Base-by-base conservation (phyloP, 2,888 invertebrate species). In the Zygothrica quintamaculata region DNA sequence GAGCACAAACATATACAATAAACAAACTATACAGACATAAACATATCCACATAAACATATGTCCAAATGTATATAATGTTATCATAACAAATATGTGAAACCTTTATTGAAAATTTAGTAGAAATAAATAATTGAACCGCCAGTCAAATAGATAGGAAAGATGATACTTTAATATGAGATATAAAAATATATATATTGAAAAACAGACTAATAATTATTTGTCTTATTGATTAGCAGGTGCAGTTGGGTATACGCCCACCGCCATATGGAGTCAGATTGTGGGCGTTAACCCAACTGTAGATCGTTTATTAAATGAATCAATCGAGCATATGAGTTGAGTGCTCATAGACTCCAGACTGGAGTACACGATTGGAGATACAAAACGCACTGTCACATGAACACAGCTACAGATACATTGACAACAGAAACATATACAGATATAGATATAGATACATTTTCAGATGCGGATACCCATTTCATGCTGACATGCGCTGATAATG, bases 401-500 rank as follows among this genome's bases (percentile, higher is more conserved):
- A 47, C 37, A 44, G 36, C 12, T 39, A 50, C 12, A 36, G 31
- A 36, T 4, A 29, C 18, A 43, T n/a, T n/a, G n/a, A 18, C 25
- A 4, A 16, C 31, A 12, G 18, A 8, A 4, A 15, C 33, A 39
- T 18, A 6, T 25, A 31, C 18, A 18, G 34, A 43, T 44, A 39
- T 34, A 37, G 37, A 26, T 47, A 50, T 61, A 43, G 22, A 31
- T 26, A 13, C 3, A 39, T 9, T 29, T 29, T 5, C 9, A 47
- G 12, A 39, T 65, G 48, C 53, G 52, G 43, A 72, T 55, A 59
- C n/a, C n/a, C 59, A 59, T 59, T 59, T 51, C 42, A 59, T 56
- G 57, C 58, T 69, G 70, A 74, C 70, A 50, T 58, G 39, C 58
- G 43, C 70, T 74, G 65, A 69, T 71, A 73, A 68, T 74, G 47